A percentile compares a stretch with the other conserved stretches of the same genome.
Evolutionary conservation across 2,113 vertebrate genomes (phyloP).

Genomic region (Engraulis encrasicolus): DNA sequence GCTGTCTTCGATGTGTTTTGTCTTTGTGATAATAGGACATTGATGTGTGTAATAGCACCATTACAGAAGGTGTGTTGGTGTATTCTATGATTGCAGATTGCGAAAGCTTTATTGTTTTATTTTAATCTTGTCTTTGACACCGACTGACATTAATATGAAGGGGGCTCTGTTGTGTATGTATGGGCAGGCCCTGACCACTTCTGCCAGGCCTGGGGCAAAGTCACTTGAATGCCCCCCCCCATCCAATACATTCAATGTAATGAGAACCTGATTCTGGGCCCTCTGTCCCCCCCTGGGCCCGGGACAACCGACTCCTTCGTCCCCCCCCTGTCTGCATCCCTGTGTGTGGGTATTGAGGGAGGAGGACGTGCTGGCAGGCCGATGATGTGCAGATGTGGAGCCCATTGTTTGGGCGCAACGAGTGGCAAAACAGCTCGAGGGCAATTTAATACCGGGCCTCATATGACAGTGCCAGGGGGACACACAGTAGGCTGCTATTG

Average conservation of each 20-base stretch:
- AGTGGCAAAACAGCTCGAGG: neutral
- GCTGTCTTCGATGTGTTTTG: neutral
- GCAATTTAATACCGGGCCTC: conserved; percentile 10
- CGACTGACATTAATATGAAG: neutral
- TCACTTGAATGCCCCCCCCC: no score
- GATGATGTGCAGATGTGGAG: neutral
- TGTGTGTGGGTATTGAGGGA: no score
- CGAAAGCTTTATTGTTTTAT: neutral
- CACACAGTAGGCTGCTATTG: conserved; percentile 20
- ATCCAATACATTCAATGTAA: no score
- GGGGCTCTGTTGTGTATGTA: neutral
- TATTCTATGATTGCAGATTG: neutral
- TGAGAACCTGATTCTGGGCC: no score
- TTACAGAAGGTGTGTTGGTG: neutral
- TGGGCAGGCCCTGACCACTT: no score
- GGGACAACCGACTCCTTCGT: no score
- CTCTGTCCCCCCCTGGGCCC: no score
- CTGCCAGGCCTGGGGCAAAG: no score
- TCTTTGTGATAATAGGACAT: neutral
- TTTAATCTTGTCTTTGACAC: neutral
- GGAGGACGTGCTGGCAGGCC: neutral
- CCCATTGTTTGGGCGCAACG: conserved; percentile 10
- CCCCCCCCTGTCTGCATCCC: no score
- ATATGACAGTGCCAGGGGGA: neutral
- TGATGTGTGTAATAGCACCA: neutral